These are phyloP conservation scores for Caenorhabditis uteleia DNA, from an alignment of 2,888 invertebrate species.

Conservation along the genomic window DNA sequence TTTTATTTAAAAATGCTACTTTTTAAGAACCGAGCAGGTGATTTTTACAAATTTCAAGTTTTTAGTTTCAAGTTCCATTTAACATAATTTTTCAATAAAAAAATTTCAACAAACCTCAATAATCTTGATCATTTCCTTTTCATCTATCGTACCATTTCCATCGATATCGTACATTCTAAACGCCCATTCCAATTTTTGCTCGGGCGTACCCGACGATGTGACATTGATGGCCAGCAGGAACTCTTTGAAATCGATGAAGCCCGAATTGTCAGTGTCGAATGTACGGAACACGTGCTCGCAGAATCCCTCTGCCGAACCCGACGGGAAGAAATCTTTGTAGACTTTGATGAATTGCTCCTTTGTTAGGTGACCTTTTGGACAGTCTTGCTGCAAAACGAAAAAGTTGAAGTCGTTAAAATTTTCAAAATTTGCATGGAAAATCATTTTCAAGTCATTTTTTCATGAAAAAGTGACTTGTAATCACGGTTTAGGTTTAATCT, in stretches of 20 bases:
- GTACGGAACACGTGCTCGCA: constrained; percentile 71
- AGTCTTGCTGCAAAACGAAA: constrained; percentile 68
- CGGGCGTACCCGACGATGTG: constrained; percentile 93
- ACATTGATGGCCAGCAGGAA: constrained; percentile 96
- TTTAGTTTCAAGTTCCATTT: neutral
- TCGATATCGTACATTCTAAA: constrained; percentile 99
- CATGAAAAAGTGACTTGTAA: neutral
- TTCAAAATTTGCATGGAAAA: neutral
- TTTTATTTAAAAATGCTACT: too few relatives aligned
- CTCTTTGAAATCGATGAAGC: constrained; percentile 84
- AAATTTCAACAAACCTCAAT: constrained; percentile 80
- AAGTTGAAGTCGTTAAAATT: constrained; percentile 2
- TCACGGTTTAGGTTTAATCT: too few relatives aligned
- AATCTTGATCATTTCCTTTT: constrained; percentile 98
- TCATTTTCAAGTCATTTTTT: neutral
- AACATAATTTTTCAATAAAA: neutral
- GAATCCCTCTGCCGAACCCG: constrained; percentile 70
- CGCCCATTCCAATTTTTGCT: constrained; percentile 97
- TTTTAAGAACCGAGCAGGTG: too few relatives aligned
- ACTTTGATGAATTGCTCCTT: constrained; percentile 71
- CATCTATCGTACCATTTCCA: constrained; percentile 95
- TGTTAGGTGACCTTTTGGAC: constrained; percentile 70
- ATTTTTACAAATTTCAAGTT: too few relatives aligned
- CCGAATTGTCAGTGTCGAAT: constrained; percentile 85
- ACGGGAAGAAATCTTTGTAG: constrained; percentile 70